Evolutionary conservation across 2,113 vertebrate species (phyloP).

Genomic region (Nanorana parkeri): DNA sequence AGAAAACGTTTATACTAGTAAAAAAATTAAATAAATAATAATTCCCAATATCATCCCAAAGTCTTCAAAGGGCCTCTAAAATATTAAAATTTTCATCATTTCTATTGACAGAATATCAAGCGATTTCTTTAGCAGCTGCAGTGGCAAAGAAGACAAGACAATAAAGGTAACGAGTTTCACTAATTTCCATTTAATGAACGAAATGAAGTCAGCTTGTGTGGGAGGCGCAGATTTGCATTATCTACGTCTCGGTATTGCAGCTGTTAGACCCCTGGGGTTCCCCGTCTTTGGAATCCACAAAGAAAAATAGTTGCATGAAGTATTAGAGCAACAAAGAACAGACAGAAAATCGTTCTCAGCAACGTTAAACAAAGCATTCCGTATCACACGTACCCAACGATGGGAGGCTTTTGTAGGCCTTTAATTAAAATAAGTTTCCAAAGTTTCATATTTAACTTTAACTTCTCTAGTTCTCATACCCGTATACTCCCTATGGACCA

Average conservation of each 20-base stretch:
- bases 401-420: neutral
- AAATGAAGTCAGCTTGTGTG: constrained; percentile 31
- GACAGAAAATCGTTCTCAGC: neutral
- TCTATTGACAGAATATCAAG: constrained; percentile 25
- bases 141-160: constrained; percentile 3
- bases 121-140: constrained; percentile 33
- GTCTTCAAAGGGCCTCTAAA: neutral
- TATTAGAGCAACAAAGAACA: constrained; percentile 16
- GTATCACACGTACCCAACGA: neutral
- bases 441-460: neutral
- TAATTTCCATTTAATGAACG: constrained; percentile 45
- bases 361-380: neutral
- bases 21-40: neutral
- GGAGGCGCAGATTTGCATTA: constrained; percentile 32
- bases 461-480: no score
- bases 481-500: no score
- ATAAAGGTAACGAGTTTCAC: constrained; percentile 45
- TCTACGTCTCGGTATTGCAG: constrained; percentile 30
- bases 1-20: neutral
- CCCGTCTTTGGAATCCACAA: neutral
- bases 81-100: neutral
- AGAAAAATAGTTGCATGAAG: neutral
- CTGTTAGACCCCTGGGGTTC: constrained; percentile 39
- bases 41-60: neutral
- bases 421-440: neutral